Percentiles rank a stretch among this genome's conserved stretches.
These are phyloP conservation scores for Leptocoma aspasia DNA, from an alignment of 2,113 vertebrate genomes.

Conservation along the genomic window DNA sequence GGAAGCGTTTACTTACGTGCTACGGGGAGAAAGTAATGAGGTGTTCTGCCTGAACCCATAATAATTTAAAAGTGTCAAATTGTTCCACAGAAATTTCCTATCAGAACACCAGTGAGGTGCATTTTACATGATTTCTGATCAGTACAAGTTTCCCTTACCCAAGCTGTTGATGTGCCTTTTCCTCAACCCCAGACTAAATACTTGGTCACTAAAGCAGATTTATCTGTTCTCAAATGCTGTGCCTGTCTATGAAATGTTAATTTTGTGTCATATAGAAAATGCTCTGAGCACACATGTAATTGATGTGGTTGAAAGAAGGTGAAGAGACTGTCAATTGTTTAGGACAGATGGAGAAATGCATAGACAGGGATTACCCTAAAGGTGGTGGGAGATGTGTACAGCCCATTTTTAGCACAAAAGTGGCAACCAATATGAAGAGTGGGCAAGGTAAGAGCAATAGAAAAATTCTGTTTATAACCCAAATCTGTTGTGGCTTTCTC, in stretches of 20 bases:
- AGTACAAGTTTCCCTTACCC: background rate
- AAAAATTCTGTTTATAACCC: background rate
- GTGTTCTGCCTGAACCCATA: background rate
- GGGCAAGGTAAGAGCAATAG: background rate
- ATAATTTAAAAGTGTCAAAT: background rate
- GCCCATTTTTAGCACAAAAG: background rate
- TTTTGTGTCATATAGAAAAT: background rate
- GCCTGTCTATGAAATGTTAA: background rate
- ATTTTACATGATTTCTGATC: background rate
- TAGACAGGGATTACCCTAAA: background rate
- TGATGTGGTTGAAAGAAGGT: background rate
- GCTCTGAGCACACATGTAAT: background rate
- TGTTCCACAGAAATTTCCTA: background rate
- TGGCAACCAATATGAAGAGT: background rate
- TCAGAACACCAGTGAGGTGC: background rate
- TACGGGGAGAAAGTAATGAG: background rate
- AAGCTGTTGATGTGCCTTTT: background rate
- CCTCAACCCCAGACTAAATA: background rate
- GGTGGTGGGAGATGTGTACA: background rate
- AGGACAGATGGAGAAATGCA: background rate
- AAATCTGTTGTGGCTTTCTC: background rate
- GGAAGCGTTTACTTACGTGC: background rate
- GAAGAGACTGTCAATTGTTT: background rate
- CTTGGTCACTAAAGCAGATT: background rate
- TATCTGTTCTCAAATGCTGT: background rate